Percentiles rank a stretch among this genome's conserved stretches.
Evolutionary conservation across 64 coral and sea anemone genomes (phyloP).

Genomic region (Montipora capricornis): DNA sequence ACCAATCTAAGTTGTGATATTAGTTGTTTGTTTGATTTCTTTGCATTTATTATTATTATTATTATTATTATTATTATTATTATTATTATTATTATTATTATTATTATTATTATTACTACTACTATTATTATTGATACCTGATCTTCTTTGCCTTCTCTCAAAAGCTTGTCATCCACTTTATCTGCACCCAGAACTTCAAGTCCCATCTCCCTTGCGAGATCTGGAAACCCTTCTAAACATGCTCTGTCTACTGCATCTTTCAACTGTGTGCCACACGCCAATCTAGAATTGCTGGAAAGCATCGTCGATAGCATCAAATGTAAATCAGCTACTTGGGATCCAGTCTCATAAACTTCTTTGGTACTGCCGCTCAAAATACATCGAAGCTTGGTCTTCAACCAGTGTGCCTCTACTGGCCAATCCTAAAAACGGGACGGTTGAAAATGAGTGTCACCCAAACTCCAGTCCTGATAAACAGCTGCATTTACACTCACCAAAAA

Average conservation of each 20-base stretch:
- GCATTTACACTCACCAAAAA: no score
- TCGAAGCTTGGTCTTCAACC: conserved; percentile 83
- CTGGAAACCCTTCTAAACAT: conserved; percentile 71
- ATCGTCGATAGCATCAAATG: conserved; percentile 83
- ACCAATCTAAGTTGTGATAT: no score
- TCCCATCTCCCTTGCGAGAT: conserved; percentile 96
- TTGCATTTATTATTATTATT: no score
- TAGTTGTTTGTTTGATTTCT: no score
- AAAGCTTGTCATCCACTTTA: conserved; percentile 59
- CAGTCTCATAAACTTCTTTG: conserved; percentile 98
- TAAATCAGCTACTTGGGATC: conserved; percentile 95
- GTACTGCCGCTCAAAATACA: conserved; percentile 85
- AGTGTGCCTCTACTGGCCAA: conserved; percentile 93
- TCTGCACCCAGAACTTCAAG: conserved; percentile 64
- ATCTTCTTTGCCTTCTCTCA: conserved; percentile 66
- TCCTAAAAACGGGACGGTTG: conserved; percentile 38
- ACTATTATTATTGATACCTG: conserved; percentile 41
- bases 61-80: no score
- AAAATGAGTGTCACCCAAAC: no score
- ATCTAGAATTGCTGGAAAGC: conserved; percentile 4
- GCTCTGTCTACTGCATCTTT: conserved; percentile 66
- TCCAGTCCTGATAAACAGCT: no score
- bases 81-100: no score
- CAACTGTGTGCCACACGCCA: conserved; percentile 59
- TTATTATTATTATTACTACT: background rate